phyloP scores from a whole-genome alignment of 2,113 vertebrate genomes.

The Callaeas wilsoni region DNA sequence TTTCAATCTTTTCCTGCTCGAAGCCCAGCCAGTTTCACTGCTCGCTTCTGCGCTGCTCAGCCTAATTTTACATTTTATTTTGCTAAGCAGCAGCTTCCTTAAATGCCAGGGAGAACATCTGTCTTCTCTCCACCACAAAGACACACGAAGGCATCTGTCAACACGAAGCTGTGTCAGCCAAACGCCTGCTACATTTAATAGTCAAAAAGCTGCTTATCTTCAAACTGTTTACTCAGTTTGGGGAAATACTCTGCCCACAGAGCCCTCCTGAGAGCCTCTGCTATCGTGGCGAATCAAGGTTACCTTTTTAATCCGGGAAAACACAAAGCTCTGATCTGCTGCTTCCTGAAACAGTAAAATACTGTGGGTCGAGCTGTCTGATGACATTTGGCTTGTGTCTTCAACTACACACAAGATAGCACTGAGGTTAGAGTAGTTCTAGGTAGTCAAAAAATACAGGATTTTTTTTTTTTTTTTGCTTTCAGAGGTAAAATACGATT shows the following conservation, averaged over 20 bases:
- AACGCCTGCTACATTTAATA: background rate
- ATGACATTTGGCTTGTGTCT: background rate
- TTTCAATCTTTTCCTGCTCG: background rate
- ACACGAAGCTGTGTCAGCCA: background rate
- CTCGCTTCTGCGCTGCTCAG: background rate
- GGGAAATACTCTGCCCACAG: background rate
- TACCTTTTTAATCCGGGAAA: background rate
- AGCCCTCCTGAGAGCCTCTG: background rate
- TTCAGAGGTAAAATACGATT: background rate
- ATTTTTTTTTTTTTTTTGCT: background rate
- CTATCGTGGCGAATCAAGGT: background rate
- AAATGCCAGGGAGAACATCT: constrained; percentile 30
- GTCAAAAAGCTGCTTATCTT: constrained; percentile 11
- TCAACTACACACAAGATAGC: background rate
- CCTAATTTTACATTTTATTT: background rate
- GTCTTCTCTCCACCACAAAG: constrained; percentile 2
- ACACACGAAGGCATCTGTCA: constrained; percentile 15
- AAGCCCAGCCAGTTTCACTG: background rate
- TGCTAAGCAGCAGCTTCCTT: background rate
- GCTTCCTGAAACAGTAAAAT: background rate
- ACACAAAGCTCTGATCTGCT: background rate
- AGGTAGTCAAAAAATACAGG: background rate
- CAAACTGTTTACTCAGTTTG: background rate
- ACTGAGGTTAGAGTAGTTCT: background rate
- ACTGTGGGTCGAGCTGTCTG: background rate